Base-by-base conservation (phyloP, 1,140 invertebrate genomes). In the Drosophila paulistorum region DNA sequence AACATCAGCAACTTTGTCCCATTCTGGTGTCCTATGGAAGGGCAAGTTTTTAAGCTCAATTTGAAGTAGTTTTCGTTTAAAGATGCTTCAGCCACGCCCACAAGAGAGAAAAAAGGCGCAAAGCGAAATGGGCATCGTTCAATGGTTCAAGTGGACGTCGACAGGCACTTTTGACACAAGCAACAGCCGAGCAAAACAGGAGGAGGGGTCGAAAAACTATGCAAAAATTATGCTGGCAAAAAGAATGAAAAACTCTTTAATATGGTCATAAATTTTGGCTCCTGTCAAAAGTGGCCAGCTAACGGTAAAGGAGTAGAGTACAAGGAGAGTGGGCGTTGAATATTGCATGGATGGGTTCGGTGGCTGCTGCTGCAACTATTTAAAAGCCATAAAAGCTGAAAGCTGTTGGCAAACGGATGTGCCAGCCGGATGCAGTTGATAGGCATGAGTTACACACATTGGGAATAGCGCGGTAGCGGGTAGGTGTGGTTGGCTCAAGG, bases 321-420 rank as follows among this genome's bases (percentile, higher is more conserved):
- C 5, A 30, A 30, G 37, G 0, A 37, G 45, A 51, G 17, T 51
- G 45, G 17, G 45, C 4, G 37, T 37, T 37, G 35, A 37, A 77
- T 39, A 51, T 78, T 81, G 79, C 77, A 77, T 61, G 80, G 79
- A 68, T 77, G 74, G 77, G 74, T 74, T 73, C 74, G 64, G 73
- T 3, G 3, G 9, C 45, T 48, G 45, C 42, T 42, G 65, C 74
- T 60, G 70, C 73, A 87, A 87, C 84, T 87, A 87, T 87, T 87
- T 87, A 87, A 87, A 89, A 87, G 84, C 84, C 84, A 87, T 87
- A 89, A 87, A 87, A 87, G 84, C 84, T 68, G 74, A 89, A 87
- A 89, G 84, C 84, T 87, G 84, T 87, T 87, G 77, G 79, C 84
- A 73, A 89, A 89, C 79, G 84, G 84, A 89, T 83, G 68, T 74